phyloP scores from a whole-genome alignment of 2,888 invertebrate species.

The Synanthedon andrenaeformis region DNA sequence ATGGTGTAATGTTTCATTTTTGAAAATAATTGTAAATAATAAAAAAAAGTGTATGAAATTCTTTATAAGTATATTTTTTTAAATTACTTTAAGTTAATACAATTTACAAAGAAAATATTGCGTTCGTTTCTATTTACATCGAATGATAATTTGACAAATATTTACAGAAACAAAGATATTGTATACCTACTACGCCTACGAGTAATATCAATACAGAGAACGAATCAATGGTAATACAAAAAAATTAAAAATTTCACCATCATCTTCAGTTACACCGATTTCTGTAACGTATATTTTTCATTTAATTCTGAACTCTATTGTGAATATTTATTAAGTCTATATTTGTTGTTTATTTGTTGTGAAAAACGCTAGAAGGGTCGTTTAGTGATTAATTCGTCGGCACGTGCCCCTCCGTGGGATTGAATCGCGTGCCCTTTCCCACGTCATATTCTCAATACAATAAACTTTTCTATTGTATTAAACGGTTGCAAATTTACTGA shows the following conservation, averaged over 20 bases:
- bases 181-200: too few species aligned
- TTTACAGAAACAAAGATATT: too few species aligned
- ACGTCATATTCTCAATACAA: constrained; percentile 19
- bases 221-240: background rate
- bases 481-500: background rate
- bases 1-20: too few species aligned
- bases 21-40: too few species aligned
- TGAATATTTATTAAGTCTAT: background rate
- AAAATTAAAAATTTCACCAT: background rate
- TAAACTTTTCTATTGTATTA: constrained; percentile 7
- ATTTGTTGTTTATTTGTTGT: background rate
- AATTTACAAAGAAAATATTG: too few species aligned
- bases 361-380: background rate
- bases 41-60: too few species aligned
- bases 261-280: background rate
- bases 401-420: constrained; percentile 40
- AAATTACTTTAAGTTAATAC: too few species aligned
- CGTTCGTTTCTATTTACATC: too few species aligned
- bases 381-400: constrained; percentile 13
- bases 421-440: constrained; percentile 33
- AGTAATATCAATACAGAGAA: too few species aligned
- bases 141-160: too few species aligned
- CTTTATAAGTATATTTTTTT: too few species aligned
- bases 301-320: background rate
- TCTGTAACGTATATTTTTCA: background rate